phyloP scores from a whole-genome alignment of 2,888 invertebrate genomes.

The Asteroscopus sphinx region DNA sequence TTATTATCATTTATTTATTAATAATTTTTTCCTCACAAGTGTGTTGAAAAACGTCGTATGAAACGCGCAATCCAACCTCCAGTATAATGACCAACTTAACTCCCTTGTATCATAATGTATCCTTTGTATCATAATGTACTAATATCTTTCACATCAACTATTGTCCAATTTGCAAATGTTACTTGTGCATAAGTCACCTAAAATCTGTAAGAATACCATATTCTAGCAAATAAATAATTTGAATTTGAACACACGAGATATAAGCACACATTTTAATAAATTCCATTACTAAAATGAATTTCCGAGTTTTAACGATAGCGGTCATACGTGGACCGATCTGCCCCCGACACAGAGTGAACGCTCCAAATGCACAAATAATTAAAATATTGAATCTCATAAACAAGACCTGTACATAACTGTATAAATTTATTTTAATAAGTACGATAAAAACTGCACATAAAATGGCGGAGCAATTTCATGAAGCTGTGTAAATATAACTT shows the following conservation, averaged over 20 bases:
- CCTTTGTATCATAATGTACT: no score
- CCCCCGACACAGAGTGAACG: conserved; percentile 1
- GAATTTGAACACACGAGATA: neutral
- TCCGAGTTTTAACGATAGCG: neutral
- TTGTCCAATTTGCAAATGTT: no score
- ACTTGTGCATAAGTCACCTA: no score
- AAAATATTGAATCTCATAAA: conserved; percentile 32
- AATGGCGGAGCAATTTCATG: conserved; percentile 12
- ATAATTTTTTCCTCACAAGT: no score
- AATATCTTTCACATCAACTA: no score
- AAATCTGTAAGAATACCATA: no score
- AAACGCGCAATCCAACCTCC: no score
- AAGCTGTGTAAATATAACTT: conserved; percentile 8
- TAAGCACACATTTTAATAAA: neutral
- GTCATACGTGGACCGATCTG: neutral
- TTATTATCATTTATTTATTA: no score
- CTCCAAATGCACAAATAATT: conserved; percentile 27
- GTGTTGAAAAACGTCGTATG: no score
- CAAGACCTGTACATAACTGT: conserved; percentile 18
- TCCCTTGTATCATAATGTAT: no score
- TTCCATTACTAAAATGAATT: conserved; percentile 4
- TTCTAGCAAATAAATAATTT: no score
- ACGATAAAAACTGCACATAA: conserved; percentile 3
- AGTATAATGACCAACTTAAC: no score
- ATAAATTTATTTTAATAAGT: conserved; percentile 27